Conservation (phyloP, 1,140 invertebrate genomes). For the Anagrus nilaparvatae region DNA sequence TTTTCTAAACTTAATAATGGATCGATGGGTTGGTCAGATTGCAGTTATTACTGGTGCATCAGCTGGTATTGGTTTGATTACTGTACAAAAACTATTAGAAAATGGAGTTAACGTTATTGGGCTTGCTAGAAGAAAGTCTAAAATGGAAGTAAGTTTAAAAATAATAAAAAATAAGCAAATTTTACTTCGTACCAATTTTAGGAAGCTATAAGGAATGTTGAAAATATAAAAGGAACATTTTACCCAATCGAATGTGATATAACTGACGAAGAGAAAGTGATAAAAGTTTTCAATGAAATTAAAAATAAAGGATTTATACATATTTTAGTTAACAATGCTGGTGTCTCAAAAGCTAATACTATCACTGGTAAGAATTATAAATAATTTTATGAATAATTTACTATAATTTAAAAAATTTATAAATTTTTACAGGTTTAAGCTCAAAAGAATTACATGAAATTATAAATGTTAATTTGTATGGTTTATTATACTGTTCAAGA, state of each 20-base stretch:
- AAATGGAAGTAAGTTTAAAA: too few species aligned
- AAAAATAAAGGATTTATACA: constrained; percentile 3
- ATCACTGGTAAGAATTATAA: constrained; percentile 3
- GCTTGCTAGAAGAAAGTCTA: too few species aligned
- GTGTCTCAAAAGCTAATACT: neutral
- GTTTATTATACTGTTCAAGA: constrained; percentile 1
- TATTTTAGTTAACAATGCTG: constrained; percentile 10
- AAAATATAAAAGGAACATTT: constrained; percentile 4
- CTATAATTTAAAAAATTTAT: neutral
- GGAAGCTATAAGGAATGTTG: constrained; percentile 7
- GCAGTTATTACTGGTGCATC: too few species aligned
- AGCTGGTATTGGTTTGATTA: too few species aligned
- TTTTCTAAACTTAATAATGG: too few species aligned
- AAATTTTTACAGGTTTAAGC: constrained; percentile 2
- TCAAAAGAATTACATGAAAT: neutral
- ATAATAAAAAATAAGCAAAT: too few species aligned
- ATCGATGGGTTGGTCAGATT: too few species aligned
- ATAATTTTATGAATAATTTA: too few species aligned
- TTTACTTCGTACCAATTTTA: too few species aligned
- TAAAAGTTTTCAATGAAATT: constrained; percentile 3
- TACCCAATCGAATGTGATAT: constrained; percentile 11
- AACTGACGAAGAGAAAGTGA: constrained; percentile 7
- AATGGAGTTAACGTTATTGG: too few species aligned
- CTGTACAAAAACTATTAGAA: too few species aligned
- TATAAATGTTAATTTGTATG: constrained; percentile 4